Percentiles rank a stretch among this genome's conserved stretches.
Conservation (phyloP, 2,888 invertebrate genomes). For the Tetropium fuscum region DNA sequence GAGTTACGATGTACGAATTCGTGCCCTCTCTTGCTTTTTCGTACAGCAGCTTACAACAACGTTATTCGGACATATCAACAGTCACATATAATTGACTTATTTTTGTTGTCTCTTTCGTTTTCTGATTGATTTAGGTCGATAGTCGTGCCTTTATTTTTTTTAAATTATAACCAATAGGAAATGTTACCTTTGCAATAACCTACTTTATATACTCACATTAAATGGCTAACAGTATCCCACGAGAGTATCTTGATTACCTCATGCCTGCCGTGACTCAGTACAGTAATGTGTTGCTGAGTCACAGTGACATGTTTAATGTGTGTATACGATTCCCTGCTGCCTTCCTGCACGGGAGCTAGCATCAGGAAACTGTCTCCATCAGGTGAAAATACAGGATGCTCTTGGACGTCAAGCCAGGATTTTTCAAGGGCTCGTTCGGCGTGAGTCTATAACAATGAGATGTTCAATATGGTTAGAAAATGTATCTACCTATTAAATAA, state of each 20-base stretch:
- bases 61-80: too few species aligned
- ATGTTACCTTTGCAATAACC: too few species aligned
- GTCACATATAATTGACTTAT: too few species aligned
- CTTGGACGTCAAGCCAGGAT: constrained; percentile 88
- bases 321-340: constrained; percentile 85
- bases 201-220: constrained; percentile 81
- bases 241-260: constrained; percentile 86
- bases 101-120: too few species aligned
- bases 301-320: constrained; percentile 91
- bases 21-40: too few species aligned
- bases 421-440: constrained; percentile 86
- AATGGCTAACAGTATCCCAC: constrained; percentile 87
- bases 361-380: constrained; percentile 88
- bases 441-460: constrained; percentile 72
- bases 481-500: too few species aligned
- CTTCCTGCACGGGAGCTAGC: constrained; percentile 86
- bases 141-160: too few species aligned
- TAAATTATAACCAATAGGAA: too few species aligned
- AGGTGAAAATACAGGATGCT: constrained; percentile 85
- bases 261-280: constrained; percentile 87
- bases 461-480: too few species aligned
- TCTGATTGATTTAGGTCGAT: too few species aligned
- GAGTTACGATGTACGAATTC: too few species aligned
- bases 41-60: too few species aligned
- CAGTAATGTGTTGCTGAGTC: constrained; percentile 84